Conservation (phyloP, 2,113 vertebrate genomes). For the Pristiophorus japonicus region DNA sequence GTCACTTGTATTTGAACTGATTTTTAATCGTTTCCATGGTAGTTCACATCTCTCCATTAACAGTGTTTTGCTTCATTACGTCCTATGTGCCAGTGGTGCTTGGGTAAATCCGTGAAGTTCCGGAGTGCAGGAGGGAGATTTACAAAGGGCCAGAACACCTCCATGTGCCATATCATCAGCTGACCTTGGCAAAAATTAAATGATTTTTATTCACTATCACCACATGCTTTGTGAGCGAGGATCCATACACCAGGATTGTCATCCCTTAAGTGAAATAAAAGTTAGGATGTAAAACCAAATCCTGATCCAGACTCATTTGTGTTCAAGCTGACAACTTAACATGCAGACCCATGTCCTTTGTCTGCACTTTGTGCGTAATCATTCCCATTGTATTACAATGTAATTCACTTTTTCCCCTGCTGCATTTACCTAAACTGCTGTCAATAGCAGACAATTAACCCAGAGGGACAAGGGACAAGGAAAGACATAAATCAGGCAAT, state of each 20-base stretch:
- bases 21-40: not conserved
- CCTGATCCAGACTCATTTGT: not conserved
- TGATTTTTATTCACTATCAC: not conserved
- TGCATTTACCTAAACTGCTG: constrained; percentile 51
- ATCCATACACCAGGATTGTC: not conserved
- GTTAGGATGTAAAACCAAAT: not conserved
- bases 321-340: constrained; percentile 1
- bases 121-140: not conserved
- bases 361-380: constrained; percentile 17
- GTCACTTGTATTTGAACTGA: not conserved
- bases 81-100: not conserved
- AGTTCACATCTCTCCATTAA: not conserved
- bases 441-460: constrained; percentile 50
- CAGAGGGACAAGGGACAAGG: constrained; percentile 47
- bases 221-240: not conserved
- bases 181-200: not conserved
- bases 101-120: not conserved
- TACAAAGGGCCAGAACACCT: not conserved
- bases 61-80: not conserved
- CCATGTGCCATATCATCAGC: not conserved
- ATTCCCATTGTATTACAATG: constrained; percentile 39
- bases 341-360: constrained; percentile 30
- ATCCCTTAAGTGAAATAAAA: not conserved
- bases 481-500: constrained; percentile 54
- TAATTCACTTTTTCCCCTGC: constrained; percentile 47